Conservation (phyloP, 2,113 vertebrate genomes). For the Melanerpes formicivorus region DNA sequence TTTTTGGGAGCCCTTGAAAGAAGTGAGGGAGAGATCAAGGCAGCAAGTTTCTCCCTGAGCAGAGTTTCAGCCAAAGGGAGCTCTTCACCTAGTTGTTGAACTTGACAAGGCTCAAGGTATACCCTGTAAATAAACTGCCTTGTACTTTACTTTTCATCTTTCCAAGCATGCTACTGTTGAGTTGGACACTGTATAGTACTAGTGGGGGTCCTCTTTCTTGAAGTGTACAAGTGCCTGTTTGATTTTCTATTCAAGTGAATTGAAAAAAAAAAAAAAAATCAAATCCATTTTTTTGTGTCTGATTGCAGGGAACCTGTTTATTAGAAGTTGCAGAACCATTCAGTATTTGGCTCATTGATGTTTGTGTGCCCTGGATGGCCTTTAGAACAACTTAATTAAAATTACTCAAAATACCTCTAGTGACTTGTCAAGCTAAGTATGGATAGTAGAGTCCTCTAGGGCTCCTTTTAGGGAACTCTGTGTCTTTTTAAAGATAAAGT, state of each 20-base stretch:
- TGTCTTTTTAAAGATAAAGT: not conserved
- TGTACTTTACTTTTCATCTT: not conserved
- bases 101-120: not conserved
- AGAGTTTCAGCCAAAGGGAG: slow-evolving; percentile 17
- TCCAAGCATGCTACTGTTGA: not conserved
- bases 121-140: not conserved
- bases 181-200: not conserved
- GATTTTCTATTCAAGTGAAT: not conserved
- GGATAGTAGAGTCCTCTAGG: not conserved
- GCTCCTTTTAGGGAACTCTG: not conserved
- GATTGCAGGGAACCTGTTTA: not conserved
- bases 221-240: not conserved
- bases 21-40: slow-evolving; percentile 32
- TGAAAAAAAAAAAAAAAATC: not conserved
- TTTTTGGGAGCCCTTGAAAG: slow-evolving; percentile 39
- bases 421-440: not conserved
- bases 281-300: not conserved
- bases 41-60: slow-evolving; percentile 20
- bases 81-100: not conserved
- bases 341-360: not conserved
- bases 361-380: not conserved
- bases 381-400: slow-evolving; percentile 11
- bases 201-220: not conserved
- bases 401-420: not conserved
- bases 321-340: not conserved